Conservation (phyloP, 35 echinoderm and acorn worm genomes). For the Apostichopus japonicus region DNA sequence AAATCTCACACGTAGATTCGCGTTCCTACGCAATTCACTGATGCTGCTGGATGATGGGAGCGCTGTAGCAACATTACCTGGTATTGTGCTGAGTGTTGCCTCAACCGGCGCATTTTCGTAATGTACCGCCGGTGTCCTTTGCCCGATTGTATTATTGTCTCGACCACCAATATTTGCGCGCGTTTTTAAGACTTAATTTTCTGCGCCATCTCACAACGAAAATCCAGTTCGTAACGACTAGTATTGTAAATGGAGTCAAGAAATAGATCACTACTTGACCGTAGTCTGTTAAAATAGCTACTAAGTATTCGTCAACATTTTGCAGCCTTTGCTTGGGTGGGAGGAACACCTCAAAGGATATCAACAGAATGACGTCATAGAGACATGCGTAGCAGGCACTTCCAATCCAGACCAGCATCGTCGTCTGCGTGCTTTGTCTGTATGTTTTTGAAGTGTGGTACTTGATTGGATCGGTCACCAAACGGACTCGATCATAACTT, state of each 20-base stretch:
- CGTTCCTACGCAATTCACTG: not conserved
- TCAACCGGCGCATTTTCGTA: not conserved
- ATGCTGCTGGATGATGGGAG: not conserved
- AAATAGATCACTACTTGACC: not conserved
- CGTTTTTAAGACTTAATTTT: not conserved
- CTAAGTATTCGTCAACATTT: not conserved
- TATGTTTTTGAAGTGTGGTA: slow-evolving; percentile 11
- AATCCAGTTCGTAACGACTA: not conserved
- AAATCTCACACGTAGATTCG: not conserved
- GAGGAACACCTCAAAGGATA: not conserved
- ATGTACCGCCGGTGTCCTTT: not conserved
- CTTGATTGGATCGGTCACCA: slow-evolving; percentile 19
- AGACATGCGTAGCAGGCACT: not conserved
- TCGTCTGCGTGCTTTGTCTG: not conserved
- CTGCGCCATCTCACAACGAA: not conserved
- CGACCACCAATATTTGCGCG: not conserved
- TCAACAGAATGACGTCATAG: not conserved
- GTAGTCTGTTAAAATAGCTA: not conserved
- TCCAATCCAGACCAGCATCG: not conserved
- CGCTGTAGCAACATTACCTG: not conserved
- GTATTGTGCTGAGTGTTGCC: not conserved
- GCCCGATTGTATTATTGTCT: not conserved
- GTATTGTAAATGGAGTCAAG: not conserved
- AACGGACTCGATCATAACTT: slow-evolving; percentile 17
- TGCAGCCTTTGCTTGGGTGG: not conserved